phyloP scores from a whole-genome alignment of 2,113 vertebrate species.

The Catagonus wagneri region DNA sequence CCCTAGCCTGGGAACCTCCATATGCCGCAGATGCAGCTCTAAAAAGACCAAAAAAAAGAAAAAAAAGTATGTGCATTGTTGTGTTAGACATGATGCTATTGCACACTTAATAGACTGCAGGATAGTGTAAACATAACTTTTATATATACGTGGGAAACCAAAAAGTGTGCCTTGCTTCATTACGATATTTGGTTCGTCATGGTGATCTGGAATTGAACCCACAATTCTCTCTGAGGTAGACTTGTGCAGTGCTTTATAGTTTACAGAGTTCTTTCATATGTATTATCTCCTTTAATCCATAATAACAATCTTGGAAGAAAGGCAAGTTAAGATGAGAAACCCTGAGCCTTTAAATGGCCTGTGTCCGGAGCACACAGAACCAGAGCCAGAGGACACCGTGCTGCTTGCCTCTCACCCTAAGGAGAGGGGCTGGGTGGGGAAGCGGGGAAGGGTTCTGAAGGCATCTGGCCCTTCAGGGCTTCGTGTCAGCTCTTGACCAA shows the following conservation, averaged over 20 bases:
- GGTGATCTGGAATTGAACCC: not conserved
- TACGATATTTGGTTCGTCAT: not conserved
- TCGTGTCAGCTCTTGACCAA: not conserved
- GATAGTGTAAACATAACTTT: not conserved
- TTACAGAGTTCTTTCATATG: not conserved
- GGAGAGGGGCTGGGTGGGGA: not conserved
- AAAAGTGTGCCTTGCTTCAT: not conserved
- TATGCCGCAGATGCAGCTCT: no score
- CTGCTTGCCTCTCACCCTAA: not conserved
- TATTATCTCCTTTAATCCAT: not conserved
- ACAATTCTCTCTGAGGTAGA: not conserved
- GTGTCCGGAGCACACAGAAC: not conserved
- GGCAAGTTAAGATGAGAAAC: conserved; percentile 9
- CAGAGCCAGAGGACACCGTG: not conserved
- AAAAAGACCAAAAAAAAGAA: no score
- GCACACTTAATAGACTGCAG: not conserved
- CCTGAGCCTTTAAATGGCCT: not conserved
- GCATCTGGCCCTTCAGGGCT: not conserved
- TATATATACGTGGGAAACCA: not conserved
- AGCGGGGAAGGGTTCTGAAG: not conserved
- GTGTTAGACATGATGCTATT: not conserved
- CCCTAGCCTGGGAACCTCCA: no score
- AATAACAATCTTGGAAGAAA: conserved; percentile 17
- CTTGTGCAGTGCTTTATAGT: not conserved
- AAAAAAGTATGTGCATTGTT: not conserved